Conservation (phyloP, 1,140 invertebrate species). For the Apis laboriosa region DNA sequence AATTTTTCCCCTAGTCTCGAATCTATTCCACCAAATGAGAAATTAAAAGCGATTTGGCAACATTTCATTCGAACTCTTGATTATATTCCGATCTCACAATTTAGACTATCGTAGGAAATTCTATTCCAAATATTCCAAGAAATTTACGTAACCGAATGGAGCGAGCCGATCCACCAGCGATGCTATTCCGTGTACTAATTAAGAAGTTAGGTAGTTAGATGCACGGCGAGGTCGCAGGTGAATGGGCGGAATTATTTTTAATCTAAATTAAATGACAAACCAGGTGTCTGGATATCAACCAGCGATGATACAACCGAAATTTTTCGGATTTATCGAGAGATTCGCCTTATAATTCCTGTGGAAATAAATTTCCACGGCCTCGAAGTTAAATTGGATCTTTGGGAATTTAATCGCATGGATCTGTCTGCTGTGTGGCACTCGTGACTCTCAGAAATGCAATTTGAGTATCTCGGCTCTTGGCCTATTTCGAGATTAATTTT, state of each 20-base stretch:
- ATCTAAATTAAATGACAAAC: background rate
- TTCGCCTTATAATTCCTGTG: background rate
- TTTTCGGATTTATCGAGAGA: too few species aligned
- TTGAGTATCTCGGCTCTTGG: too few species aligned
- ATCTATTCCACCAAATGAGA: too few species aligned
- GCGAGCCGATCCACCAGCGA: background rate
- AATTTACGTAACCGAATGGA: constrained; percentile 24
- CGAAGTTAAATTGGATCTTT: constrained; percentile 4
- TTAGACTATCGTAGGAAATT: constrained; percentile 31
- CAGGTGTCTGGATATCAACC: too few species aligned
- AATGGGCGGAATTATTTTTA: constrained; percentile 12
- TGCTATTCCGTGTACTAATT: constrained; percentile 19
- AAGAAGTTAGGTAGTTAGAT: background rate
- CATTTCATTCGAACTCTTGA: background rate
- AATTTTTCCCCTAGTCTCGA: too few species aligned
- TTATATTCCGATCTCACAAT: constrained; percentile 36
- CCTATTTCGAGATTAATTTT: too few species aligned
- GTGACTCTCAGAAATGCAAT: too few species aligned
- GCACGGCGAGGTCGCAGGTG: too few species aligned
- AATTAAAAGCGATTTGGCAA: too few species aligned
- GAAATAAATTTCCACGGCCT: background rate
- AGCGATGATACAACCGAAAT: background rate
- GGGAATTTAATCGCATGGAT: background rate
- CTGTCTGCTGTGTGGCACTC: too few species aligned
- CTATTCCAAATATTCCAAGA: constrained; percentile 28